Percentiles rank a stretch among this genome's conserved stretches.
Evolutionary conservation across 2,113 vertebrate genomes (phyloP).

Genomic region (Spermophilus dauricus): DNA sequence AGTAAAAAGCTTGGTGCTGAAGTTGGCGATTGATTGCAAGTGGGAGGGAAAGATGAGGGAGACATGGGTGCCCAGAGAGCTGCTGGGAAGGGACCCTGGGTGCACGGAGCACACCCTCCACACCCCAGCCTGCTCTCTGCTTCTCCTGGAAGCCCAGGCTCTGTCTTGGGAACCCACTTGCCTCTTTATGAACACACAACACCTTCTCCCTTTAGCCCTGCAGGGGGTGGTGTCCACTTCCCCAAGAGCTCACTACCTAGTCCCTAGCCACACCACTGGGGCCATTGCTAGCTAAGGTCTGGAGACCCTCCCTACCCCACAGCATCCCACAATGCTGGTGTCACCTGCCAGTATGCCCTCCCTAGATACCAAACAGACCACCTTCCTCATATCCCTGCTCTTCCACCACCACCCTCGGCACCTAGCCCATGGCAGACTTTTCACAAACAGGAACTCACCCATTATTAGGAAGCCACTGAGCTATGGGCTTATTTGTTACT

Average conservation of each 20-base stretch:
- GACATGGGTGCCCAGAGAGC: neutral
- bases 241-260: neutral
- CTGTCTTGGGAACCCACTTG: neutral
- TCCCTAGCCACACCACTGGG: neutral
- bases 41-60: too few species aligned
- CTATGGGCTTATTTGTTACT: neutral
- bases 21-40: neutral
- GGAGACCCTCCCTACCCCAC: neutral
- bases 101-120: neutral
- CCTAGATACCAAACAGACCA: neutral
- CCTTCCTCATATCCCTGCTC: neutral
- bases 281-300: neutral
- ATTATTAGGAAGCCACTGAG: neutral
- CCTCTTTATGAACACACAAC: neutral
- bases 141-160: neutral
- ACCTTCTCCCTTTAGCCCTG: neutral
- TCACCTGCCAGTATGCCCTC: neutral
- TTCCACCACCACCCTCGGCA: neutral
- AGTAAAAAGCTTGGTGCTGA: neutral
- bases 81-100: too few species aligned
- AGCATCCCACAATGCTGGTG: accelerated
- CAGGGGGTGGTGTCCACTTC: too few species aligned
- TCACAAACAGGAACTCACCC: neutral
- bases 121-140: neutral
- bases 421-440: neutral